Conservation (phyloP, 2,113 vertebrate species). For the Alces alces region DNA sequence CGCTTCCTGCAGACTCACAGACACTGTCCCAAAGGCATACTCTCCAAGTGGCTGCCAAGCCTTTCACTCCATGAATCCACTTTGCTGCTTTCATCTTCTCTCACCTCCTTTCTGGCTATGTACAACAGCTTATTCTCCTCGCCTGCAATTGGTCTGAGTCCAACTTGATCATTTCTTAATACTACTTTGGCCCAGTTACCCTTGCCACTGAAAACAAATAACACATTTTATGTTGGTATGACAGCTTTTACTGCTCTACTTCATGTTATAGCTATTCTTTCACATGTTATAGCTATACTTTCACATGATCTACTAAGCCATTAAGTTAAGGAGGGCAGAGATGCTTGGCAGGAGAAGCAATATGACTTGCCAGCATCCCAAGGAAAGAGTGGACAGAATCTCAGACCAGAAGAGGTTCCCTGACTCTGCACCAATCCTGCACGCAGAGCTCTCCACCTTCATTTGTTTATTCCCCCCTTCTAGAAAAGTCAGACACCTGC, state of each 20-base stretch:
- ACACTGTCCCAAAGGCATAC: accelerated
- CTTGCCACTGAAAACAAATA: neutral
- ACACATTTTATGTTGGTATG: neutral
- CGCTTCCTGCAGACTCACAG: neutral
- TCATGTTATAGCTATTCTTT: neutral
- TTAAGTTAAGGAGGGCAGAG: neutral
- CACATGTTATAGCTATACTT: neutral
- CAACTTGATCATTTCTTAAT: neutral
- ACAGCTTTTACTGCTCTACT: neutral
- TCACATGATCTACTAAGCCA: neutral
- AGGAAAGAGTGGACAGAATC: neutral
- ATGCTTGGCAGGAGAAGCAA: too few species aligned
- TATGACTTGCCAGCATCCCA: neutral
- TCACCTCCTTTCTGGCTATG: neutral
- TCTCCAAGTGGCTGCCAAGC: neutral
- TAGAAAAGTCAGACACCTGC: neutral
- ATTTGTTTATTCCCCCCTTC: too few species aligned
- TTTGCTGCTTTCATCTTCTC: neutral
- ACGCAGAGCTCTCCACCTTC: neutral
- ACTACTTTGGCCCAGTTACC: too few species aligned
- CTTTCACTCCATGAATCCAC: neutral
- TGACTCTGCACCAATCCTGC: accelerated
- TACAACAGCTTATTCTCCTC: neutral
- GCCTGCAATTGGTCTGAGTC: neutral
- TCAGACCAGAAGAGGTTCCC: neutral